phyloP scores from a whole-genome alignment of 53 echinoderm and acorn worm species.

The Zoroaster sp. region DNA sequence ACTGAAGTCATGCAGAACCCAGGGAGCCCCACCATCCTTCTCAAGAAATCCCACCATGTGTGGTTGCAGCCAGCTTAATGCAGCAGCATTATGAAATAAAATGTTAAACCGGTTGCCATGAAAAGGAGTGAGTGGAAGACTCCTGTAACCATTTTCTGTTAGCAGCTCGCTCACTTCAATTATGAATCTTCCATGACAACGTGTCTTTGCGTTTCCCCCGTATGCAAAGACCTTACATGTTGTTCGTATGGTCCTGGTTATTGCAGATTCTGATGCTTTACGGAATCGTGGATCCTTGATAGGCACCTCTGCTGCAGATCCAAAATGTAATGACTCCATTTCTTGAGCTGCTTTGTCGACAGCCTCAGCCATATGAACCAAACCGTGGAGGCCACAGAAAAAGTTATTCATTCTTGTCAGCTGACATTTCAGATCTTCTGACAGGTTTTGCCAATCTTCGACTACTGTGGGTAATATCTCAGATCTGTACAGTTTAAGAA shows the following conservation, averaged over 20 bases:
- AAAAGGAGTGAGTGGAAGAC: slow-evolving; percentile 57
- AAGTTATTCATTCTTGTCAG: slow-evolving; percentile 57
- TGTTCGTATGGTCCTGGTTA: slow-evolving; percentile 33
- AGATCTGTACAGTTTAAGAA: no score
- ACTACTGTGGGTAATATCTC: no score
- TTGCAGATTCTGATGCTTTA: slow-evolving; percentile 45
- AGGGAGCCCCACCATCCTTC: slow-evolving; percentile 44
- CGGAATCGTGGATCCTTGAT: slow-evolving; percentile 52
- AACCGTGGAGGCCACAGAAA: slow-evolving; percentile 59
- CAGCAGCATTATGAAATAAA: slow-evolving; percentile 60
- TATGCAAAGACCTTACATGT: slow-evolving; percentile 64
- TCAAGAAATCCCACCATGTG: slow-evolving; percentile 55
- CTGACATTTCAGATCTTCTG: slow-evolving; percentile 23
- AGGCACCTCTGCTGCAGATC: slow-evolving; percentile 25
- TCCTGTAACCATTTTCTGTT: slow-evolving; percentile 34
- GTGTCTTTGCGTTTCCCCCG: slow-evolving; percentile 53
- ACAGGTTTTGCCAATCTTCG: no score
- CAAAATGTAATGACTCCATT: slow-evolving; percentile 48
- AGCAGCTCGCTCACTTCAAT: slow-evolving; percentile 4
- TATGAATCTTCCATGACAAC: slow-evolving; percentile 48
- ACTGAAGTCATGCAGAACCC: slow-evolving; percentile 51
- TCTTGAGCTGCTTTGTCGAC: slow-evolving; percentile 37
- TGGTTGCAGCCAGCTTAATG: slow-evolving; percentile 30
- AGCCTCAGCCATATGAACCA: slow-evolving; percentile 62
- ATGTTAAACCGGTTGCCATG: slow-evolving; percentile 64